Conservation (phyloP, 2,888 invertebrate genomes). For the Hyposoter dolosus region DNA sequence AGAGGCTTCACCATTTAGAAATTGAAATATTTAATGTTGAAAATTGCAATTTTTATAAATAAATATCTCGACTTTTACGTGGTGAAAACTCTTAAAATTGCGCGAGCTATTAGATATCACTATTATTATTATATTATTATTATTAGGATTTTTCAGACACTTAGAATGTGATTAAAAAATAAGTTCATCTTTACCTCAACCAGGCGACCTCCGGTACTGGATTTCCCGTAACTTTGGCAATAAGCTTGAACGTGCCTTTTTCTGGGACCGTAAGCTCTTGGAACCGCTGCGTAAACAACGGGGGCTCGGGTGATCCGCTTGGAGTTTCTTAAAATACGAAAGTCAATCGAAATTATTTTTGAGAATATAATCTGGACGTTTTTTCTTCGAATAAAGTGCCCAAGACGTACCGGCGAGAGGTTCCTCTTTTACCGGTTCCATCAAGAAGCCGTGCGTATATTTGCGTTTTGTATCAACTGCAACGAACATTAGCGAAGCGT, state of each 20-base stretch:
- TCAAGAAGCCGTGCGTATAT: conserved; percentile 70
- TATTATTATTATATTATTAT: too few species aligned
- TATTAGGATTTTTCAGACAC: background rate
- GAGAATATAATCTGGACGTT: background rate
- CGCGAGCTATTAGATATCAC: too few species aligned
- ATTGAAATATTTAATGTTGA: too few species aligned
- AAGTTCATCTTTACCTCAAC: conserved; percentile 86
- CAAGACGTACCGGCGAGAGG: conserved; percentile 58
- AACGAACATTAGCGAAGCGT: conserved; percentile 69
- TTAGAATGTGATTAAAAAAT: background rate
- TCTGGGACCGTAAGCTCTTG: conserved; percentile 94
- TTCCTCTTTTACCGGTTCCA: conserved; percentile 75
- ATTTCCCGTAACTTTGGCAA: conserved; percentile 94
- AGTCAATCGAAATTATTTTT: background rate
- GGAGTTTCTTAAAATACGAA: conserved; percentile 87
- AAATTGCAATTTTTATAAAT: too few species aligned
- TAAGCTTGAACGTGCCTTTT: conserved; percentile 90
- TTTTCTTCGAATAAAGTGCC: background rate
- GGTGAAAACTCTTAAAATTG: too few species aligned
- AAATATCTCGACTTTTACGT: too few species aligned
- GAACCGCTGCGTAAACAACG: conserved; percentile 94
- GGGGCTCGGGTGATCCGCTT: conserved; percentile 92
- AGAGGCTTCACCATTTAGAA: too few species aligned
- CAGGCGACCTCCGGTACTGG: conserved; percentile 96
- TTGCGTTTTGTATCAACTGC: conserved; percentile 74